These are phyloP conservation scores for Rhinatrema bivittatum DNA, from an alignment of 2,797 vertebrate species.

Conservation along the genomic window DNA sequence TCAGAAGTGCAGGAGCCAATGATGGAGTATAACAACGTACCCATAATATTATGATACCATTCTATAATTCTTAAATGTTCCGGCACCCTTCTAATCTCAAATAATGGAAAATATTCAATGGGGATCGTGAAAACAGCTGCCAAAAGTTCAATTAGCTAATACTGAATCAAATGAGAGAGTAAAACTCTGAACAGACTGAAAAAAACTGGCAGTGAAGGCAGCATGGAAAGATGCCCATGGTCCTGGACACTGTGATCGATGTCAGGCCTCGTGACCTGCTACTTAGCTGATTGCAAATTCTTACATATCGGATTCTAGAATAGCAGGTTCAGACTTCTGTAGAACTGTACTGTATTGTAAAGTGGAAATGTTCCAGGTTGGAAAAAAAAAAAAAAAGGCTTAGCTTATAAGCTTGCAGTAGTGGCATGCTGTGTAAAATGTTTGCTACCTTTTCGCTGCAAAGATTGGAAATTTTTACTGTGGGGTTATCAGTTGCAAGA, in stretches of 20 bases:
- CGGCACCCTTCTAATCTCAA: slow-evolving; percentile 14
- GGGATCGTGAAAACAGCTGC: slow-evolving; percentile 10
- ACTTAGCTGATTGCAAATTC: slow-evolving; percentile 22
- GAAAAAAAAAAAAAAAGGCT: too few relatives aligned
- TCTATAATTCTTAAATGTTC: slow-evolving; percentile 20
- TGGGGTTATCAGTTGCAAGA: too few relatives aligned
- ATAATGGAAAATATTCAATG: slow-evolving; percentile 18
- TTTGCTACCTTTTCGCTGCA: too few relatives aligned
- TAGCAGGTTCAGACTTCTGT: slow-evolving; percentile 6
- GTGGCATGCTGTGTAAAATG: too few relatives aligned
- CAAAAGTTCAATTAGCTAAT: slow-evolving; percentile 39
- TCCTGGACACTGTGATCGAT: slow-evolving; percentile 29
- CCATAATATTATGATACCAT: background rate
- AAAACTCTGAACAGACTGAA: slow-evolving; percentile 27
- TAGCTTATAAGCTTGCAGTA: too few relatives aligned
- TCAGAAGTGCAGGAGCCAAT: slow-evolving; percentile 1
- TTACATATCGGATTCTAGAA: slow-evolving; percentile 1
- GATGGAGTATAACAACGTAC: background rate
- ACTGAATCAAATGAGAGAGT: slow-evolving; percentile 23
- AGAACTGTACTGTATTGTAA: slow-evolving; percentile 7
- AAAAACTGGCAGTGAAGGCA: slow-evolving; percentile 29
- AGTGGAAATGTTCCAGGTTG: too few relatives aligned
- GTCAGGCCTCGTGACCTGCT: slow-evolving; percentile 5
- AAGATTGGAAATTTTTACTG: too few relatives aligned
- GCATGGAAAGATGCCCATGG: slow-evolving; percentile 10